Base-by-base conservation (phyloP, 2,888 invertebrate species). In the Heliconius ismenius region DNA sequence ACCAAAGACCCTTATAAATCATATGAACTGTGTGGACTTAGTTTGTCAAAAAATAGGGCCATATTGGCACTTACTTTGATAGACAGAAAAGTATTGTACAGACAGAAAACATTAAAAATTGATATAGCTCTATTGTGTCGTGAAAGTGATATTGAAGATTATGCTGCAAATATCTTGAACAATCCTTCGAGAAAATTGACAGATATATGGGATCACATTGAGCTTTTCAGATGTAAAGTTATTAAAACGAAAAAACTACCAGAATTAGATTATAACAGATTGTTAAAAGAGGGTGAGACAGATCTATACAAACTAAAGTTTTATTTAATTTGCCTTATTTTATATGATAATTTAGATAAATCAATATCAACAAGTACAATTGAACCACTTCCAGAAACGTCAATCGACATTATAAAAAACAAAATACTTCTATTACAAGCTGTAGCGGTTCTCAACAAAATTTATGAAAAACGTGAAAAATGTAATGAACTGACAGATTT, bases 221-320 rank as follows among this genome's bases (percentile, higher is more conserved):
- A 92, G 84, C 63, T 88, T 4, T 72, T 93, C 4, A 82, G 92
- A 75, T 91, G 85, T 74, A 90, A 86, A 82, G 83, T 85, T 9
- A 83, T 88, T 49, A 93, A 92, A 82, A 77, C 82, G 3, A 92
- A 88, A 79, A 78, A 78, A 10, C 77, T 91, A 36, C 92, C 92
- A 1, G 67, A 78, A 10, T 70, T 88, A 28, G 85, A 92, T 75
- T 90, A 83, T 62, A 67, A 82, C 10, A 69, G 83, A 32, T 79
- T 93, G 4, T 88, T 88, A 58, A 67, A 78, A 69, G 84, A 87
- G 75, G 86, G 83, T 6, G 82, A 85, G 0, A 81, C 75, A 4
- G 86, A 92, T 82, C 70, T 85, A 0, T 92, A 91, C 79, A 87
- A 87, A 79, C 82, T 90, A 0, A 93, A 91, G 86, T 76, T 94